Evolutionary conservation across 64 coral and sea anemone species (phyloP), one percentile per base, ranked within the genome.

Genomic region (Acropora yongei): DNA sequence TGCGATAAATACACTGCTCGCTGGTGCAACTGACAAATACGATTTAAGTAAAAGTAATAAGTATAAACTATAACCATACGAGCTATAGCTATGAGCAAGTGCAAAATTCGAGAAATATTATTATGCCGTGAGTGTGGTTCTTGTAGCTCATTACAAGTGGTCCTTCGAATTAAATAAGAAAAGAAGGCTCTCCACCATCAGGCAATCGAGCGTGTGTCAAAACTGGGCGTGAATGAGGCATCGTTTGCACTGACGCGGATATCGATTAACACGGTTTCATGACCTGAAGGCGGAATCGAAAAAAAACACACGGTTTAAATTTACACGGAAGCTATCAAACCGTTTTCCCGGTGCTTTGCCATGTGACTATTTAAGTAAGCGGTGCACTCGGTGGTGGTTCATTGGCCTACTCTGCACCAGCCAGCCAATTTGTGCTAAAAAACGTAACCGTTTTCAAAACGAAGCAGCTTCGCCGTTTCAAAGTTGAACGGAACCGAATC

Each of bases 41-140:
- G 68, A 72, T 72, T 72, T 72, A 72, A 40, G 68, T 72, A 72
- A 72, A 30, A 72, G 68, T 72, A 72, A 40, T 72, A 72, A 72
- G 6, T 72, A 72, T 20, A 20, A 20, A 72, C 18, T 72, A 72
- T 20, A 40, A 41, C 68, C 30, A 72, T 72, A 41, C 13, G 17
- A 72, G 39, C 68, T 72, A 72, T 72, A 72, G 39, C 68, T 72
- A 72, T 72, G 68, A 72, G 39, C 68, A 72, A 18, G 19, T 72
- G 68, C 0, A 72, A 72, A 72, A 72, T 30, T 72, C 18, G 68
- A 72, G 16, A 3, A 40, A 20, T 30, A 72, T 72, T 72, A 72
- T 72, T 41, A 72, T 72, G 68, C 30, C 39, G 68, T 40, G 68
- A 72, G 68, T 72, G 68, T 63, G 58, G 58, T 63, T 63, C 58